These are phyloP conservation scores for Brachynemurus nebulosus DNA, from an alignment of 2,888 invertebrate genomes.

Conservation along the genomic window DNA sequence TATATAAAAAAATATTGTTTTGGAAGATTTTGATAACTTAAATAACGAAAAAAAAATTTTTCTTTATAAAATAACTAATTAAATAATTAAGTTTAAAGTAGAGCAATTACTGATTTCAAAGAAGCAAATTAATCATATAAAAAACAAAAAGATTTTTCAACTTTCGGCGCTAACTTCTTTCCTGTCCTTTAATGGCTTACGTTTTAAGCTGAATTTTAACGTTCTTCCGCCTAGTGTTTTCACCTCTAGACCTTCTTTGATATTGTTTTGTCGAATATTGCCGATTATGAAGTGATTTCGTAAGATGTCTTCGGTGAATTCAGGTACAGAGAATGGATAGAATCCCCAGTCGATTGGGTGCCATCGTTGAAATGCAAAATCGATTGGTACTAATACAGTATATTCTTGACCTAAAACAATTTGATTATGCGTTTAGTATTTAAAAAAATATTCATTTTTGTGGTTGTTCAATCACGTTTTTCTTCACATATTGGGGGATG, in stretches of 20 bases:
- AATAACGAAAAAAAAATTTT: too few species aligned
- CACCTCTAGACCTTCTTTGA: constrained; percentile 38
- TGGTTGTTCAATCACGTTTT: too few species aligned
- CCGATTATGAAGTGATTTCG: constrained; percentile 46
- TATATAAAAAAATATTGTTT: too few species aligned
- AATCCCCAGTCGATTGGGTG: constrained; percentile 57
- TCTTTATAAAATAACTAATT: too few species aligned
- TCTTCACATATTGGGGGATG: too few species aligned
- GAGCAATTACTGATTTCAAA: too few species aligned
- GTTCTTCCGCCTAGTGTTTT: constrained; percentile 44
- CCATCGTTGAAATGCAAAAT: constrained; percentile 51
- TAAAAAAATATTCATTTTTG: too few species aligned
- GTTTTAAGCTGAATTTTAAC: constrained; percentile 40
- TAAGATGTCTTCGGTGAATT: constrained; percentile 46
- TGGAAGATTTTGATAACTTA: too few species aligned
- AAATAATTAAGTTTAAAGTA: too few species aligned
- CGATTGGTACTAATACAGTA: constrained; percentile 48
- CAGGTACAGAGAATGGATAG: constrained; percentile 50
- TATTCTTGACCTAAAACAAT: constrained; percentile 35
- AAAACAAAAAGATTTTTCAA: too few species aligned
- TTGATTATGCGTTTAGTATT: background rate
- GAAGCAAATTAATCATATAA: too few species aligned
- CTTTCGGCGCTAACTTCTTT: too few species aligned
- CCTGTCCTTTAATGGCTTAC: constrained; percentile 37
- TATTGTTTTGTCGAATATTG: constrained; percentile 38